These are phyloP conservation scores for Oreochromis niloticus DNA, from an alignment of 2,113 vertebrate genomes.

Conservation along the genomic window DNA sequence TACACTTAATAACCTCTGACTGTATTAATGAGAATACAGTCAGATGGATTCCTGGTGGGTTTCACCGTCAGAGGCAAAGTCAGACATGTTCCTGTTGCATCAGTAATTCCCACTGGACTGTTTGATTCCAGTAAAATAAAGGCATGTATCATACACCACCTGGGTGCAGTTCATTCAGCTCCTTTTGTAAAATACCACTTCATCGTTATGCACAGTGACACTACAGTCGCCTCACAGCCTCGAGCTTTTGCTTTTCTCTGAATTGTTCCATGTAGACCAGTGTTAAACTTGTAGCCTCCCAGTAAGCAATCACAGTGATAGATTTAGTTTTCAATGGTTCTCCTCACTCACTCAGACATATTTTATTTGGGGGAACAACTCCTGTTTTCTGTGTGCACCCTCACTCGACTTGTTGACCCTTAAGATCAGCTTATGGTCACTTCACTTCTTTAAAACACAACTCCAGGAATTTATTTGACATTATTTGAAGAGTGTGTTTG, in stretches of 20 bases:
- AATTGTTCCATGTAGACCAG: conserved; percentile 31
- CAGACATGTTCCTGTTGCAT: background rate
- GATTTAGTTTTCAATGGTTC: background rate
- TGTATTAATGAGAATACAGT: background rate
- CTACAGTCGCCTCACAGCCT: conserved; percentile 11
- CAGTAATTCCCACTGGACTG: background rate
- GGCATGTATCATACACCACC: background rate
- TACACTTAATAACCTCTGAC: background rate
- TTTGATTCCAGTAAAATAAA: conserved; percentile 30
- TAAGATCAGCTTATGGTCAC: background rate
- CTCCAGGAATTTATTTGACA: accelerated
- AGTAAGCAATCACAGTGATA: conserved; percentile 36
- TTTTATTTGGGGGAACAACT: background rate
- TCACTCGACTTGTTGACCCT: background rate
- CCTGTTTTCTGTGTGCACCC: background rate
- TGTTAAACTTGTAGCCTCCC: conserved; percentile 43
- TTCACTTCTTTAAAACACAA: background rate
- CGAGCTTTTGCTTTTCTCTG: conserved; percentile 33
- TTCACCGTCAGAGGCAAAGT: background rate
- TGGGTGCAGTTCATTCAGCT: background rate
- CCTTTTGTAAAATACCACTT: background rate
- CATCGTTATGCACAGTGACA: background rate
- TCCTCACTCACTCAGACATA: background rate
- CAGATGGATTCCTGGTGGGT: background rate
- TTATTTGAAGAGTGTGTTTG: background rate